Evolutionary conservation across 2,113 vertebrate species (phyloP), one percentile per base, ranked within the genome.

Genomic region (Helogale parvula): DNA sequence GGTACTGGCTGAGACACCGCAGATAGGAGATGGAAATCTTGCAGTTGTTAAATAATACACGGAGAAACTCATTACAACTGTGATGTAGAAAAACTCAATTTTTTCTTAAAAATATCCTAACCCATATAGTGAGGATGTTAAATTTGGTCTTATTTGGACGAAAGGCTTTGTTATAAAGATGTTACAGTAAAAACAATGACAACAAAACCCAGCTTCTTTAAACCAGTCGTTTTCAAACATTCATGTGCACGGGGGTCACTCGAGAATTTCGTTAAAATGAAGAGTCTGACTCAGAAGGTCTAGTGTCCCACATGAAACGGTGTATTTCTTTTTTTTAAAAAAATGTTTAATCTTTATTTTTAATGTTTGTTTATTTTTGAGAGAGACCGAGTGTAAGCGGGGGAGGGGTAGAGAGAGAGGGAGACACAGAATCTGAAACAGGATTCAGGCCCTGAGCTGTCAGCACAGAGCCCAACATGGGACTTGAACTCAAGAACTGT

Each of bases 161-260:
- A 77, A 85, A 21, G 74, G 38, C 45, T 82, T 86, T 97, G 33
- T 71, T 95, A 45, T 88, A 86, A 95, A 97, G 94, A 87, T 45
- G 52, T 57, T 79, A 31, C 45, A 82, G 29, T 65, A 25, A 60
- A 52, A 38, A 29, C 83, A 45, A 38, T 41, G 41, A 35, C n/a
- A 71, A 71, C 66, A 72, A 38, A 74, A 0, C 72, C 14, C 7
- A 80, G 29, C 10, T 88, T 72, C 47, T 82, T 84, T 87, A 77
- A 76, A 86, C 17, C 31, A 57, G 31, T 69, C n/a, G 2, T 77
- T 79, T 71, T 92, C 50, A 81, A 41, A n/a, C 29, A 17, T 80
- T 81, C 54, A 29, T 4, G 17, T 25, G 38, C 66, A 57, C 1
- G 57, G 33, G 47, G 41, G 50, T 94, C 74, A 54, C 16, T 23